Conservation (phyloP, 2,797 vertebrate species). For the Chelidonichthys spinosus region DNA sequence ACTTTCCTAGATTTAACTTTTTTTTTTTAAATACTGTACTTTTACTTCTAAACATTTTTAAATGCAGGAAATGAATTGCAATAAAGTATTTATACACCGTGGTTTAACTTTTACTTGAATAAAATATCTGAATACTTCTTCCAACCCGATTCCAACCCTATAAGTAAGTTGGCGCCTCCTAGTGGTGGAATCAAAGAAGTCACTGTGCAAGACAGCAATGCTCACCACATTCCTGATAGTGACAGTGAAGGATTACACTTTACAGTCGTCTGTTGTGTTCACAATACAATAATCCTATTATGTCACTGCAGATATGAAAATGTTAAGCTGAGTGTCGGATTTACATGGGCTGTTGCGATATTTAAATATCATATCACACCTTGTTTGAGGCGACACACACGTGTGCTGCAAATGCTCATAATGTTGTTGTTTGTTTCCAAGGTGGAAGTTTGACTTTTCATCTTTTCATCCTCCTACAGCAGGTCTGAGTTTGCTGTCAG, state of each 20-base stretch:
- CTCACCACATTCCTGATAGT: constrained; percentile 1
- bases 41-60: not conserved
- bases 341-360: not conserved
- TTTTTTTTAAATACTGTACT: too few species aligned
- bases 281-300: constrained; percentile 29
- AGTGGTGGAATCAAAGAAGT: not conserved
- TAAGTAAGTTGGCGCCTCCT: constrained; percentile 6
- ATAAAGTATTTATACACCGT: not conserved
- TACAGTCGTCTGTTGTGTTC: not conserved
- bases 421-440: constrained; percentile 9
- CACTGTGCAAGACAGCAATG: not conserved
- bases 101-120: not conserved
- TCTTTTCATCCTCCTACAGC: constrained; percentile 23
- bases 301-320: not conserved
- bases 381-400: not conserved
- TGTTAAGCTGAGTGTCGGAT: constrained; percentile 1
- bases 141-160: not conserved
- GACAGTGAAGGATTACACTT: constrained; percentile 4
- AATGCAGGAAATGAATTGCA: not conserved
- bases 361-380: not conserved
- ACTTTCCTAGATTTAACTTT: too few species aligned
- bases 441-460: constrained; percentile 32
- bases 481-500: constrained; percentile 35
- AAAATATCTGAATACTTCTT: constrained; percentile 3
- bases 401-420: not conserved